These are phyloP conservation scores for Melieria picta DNA, from an alignment of 2,888 invertebrate species.

Conservation along the genomic window DNA sequence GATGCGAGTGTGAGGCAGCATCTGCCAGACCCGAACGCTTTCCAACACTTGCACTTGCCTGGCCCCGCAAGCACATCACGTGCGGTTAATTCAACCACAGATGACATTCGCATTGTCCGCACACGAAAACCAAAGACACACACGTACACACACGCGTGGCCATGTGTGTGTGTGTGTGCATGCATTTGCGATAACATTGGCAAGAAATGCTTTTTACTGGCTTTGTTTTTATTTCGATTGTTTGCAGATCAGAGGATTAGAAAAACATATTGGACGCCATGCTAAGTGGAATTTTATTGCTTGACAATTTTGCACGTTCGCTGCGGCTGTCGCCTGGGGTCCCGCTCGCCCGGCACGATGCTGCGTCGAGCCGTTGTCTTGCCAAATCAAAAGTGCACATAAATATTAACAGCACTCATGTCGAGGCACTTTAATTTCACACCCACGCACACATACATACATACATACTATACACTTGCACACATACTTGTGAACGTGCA, in stretches of 20 bases:
- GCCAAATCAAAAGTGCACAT: constrained; percentile 31
- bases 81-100: constrained; percentile 32
- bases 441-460: constrained; percentile 17
- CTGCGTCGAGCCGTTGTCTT: neutral
- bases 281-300: constrained; percentile 45
- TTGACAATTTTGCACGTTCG: neutral
- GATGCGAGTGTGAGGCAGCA: neutral
- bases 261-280: constrained; percentile 39
- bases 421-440: constrained; percentile 30
- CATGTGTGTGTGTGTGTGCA: neutral
- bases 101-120: constrained; percentile 15
- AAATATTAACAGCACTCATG: constrained; percentile 29
- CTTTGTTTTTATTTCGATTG: constrained; percentile 39
- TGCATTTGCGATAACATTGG: neutral
- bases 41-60: neutral
- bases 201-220: neutral
- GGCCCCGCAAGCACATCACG: constrained; percentile 29
- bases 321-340: neutral
- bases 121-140: neutral
- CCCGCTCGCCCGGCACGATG: too few relatives aligned
- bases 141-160: neutral
- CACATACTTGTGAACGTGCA: neutral
- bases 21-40: neutral
- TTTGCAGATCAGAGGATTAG: constrained; percentile 43
- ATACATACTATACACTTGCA: constrained; percentile 6